phyloP scores from a whole-genome alignment of 2,888 invertebrate genomes.

The Linhomoeus sp. region DNA sequence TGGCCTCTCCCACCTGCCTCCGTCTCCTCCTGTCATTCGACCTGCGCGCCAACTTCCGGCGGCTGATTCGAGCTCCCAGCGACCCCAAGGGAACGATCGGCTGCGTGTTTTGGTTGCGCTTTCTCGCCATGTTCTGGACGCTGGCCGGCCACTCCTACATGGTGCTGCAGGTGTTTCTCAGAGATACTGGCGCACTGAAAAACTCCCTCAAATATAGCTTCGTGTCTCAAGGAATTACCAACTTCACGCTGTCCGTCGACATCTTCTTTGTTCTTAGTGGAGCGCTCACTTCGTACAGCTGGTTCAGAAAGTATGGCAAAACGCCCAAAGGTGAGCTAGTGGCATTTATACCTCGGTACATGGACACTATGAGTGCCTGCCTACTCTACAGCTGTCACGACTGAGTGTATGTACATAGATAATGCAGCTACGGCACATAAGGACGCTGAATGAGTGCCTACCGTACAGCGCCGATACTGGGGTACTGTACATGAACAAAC shows the following conservation, averaged over 20 bases:
- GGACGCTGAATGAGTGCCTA: no score
- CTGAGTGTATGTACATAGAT: no score
- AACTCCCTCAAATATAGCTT: slow-evolving; percentile 20
- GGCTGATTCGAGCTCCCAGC: neutral
- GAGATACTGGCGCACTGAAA: slow-evolving; percentile 7
- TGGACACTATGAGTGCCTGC: no score
- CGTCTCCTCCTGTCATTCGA: no score
- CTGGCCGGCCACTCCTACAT: slow-evolving; percentile 25
- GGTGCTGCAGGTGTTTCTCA: slow-evolving; percentile 13
- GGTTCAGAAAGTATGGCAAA: slow-evolving; percentile 9
- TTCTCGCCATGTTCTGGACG: slow-evolving; percentile 25
- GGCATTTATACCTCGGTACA: no score
- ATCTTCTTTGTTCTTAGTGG: slow-evolving; percentile 21
- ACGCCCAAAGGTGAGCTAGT: neutral
- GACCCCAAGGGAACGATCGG: slow-evolving; percentile 14
- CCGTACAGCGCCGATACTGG: no score
- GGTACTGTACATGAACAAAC: no score
- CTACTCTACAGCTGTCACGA: no score
- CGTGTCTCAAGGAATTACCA: slow-evolving; percentile 25
- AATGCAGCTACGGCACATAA: no score
- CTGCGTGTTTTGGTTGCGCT: slow-evolving; percentile 22
- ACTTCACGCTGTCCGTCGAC: slow-evolving; percentile 23
- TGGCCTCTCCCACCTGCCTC: no score
- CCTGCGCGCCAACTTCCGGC: no score
- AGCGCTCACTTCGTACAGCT: slow-evolving; percentile 20